Evolutionary conservation across 2,113 vertebrate species (phyloP).

Genomic region (Halcyon malimbica): DNA sequence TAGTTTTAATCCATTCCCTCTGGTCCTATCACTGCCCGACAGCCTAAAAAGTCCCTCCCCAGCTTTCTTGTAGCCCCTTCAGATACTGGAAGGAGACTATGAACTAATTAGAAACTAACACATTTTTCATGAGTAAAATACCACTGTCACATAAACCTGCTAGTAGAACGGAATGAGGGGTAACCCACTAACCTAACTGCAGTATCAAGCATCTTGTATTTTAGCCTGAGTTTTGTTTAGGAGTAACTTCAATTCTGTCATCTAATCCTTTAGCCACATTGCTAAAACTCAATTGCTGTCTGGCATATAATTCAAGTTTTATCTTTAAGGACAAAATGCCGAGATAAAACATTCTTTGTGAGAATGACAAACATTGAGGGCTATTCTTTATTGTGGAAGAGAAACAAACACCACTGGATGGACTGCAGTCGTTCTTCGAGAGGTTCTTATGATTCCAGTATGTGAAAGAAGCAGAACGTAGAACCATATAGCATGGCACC

Average conservation of each 20-base stretch:
- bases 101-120: background rate
- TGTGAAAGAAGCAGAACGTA: background rate
- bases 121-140: background rate
- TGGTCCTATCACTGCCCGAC: no score
- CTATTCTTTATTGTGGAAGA: background rate
- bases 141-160: background rate
- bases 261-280: background rate
- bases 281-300: background rate
- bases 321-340: background rate
- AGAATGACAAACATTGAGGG: background rate
- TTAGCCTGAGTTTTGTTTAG: background rate
- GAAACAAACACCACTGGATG: background rate
- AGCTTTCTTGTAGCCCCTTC: no score
- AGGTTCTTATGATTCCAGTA: background rate
- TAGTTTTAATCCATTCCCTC: no score
- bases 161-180: background rate
- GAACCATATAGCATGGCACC: background rate
- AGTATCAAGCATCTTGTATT: background rate
- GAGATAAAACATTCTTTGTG: background rate
- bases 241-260: background rate
- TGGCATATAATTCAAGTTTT: background rate
- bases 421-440: background rate
- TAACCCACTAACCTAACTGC: background rate
- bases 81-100: background rate
- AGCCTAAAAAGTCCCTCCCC: no score